Percentiles rank a stretch among this genome's conserved stretches.
Conservation (phyloP, 2,113 vertebrate genomes). For the Brachyhypopomus gauderio region DNA sequence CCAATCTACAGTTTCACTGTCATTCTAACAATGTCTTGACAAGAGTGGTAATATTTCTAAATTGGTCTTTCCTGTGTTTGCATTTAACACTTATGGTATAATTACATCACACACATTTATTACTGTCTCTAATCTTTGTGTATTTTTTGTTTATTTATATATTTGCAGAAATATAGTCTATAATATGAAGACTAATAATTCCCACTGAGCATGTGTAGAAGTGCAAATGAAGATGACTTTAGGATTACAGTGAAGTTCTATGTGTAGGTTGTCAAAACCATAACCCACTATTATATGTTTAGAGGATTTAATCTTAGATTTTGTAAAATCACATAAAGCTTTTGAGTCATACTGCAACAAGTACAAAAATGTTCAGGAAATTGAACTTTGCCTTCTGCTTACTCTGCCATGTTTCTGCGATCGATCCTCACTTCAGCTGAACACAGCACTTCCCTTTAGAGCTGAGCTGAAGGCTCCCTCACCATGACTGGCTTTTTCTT, state of each 20-base stretch:
- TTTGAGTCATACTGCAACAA: neutral
- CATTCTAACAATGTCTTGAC: neutral
- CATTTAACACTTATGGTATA: conserved; percentile 1
- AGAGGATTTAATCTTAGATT: conserved; percentile 25
- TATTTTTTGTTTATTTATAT: no score
- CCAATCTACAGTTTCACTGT: neutral
- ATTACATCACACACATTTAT: neutral
- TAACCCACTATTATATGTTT: conserved; percentile 6
- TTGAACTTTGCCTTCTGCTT: conserved; percentile 8
- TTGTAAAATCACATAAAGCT: neutral
- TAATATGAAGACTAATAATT: neutral
- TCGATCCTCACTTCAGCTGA: neutral
- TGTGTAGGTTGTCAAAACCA: no score
- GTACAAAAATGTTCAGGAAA: conserved; percentile 10
- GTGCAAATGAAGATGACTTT: neutral
- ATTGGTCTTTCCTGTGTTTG: neutral
- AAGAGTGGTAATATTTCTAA: neutral
- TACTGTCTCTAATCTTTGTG: neutral
- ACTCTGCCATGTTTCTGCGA: neutral
- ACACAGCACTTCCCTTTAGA: conserved; percentile 3
- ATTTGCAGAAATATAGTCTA: neutral
- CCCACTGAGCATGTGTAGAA: neutral
- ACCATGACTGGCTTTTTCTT: conserved; percentile 8
- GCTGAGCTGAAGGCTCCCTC: conserved; percentile 2
- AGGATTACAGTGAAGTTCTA: neutral